These are phyloP conservation scores for Sclerurus mexicanus DNA, from an alignment of 2,113 vertebrate species.

Conservation along the genomic window DNA sequence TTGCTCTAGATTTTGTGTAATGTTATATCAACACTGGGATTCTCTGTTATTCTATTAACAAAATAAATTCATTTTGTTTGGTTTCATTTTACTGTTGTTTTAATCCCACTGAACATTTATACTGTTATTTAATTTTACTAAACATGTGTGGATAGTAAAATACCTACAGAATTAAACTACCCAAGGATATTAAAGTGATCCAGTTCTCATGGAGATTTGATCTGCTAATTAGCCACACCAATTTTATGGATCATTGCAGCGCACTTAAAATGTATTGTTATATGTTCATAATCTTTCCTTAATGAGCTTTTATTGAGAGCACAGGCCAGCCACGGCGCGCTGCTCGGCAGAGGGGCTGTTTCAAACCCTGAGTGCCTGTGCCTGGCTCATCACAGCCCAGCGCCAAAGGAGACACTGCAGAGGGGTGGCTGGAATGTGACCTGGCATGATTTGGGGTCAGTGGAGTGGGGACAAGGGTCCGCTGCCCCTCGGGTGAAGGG, in stretches of 20 bases:
- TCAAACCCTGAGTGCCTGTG: neutral
- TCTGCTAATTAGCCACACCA: slow-evolving; percentile 83
- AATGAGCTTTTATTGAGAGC: slow-evolving; percentile 82
- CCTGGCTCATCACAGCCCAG: neutral
- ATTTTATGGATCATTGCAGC: slow-evolving; percentile 84
- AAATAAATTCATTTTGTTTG: slow-evolving; percentile 84
- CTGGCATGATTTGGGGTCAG: rapidly evolving
- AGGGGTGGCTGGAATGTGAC: rapidly evolving
- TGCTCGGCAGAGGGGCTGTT: neutral
- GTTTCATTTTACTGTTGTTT: slow-evolving; percentile 82
- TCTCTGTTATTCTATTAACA: slow-evolving; percentile 82
- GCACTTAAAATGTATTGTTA: slow-evolving; percentile 82
- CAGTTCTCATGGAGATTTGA: slow-evolving; percentile 79
- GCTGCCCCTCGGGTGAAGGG: rapidly evolving
- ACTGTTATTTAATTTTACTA: slow-evolving; percentile 81
- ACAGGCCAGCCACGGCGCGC: slow-evolving; percentile 41
- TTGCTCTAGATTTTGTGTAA: slow-evolving; percentile 82
- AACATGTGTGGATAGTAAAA: slow-evolving; percentile 79
- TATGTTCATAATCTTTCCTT: slow-evolving; percentile 80
- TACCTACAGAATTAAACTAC: slow-evolving; percentile 78
- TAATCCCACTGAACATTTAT: slow-evolving; percentile 81
- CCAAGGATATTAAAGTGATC: slow-evolving; percentile 78
- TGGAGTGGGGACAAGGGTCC: rapidly evolving
- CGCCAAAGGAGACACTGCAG: neutral
- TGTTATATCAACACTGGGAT: slow-evolving; percentile 82